phyloP scores from a whole-genome alignment of 2,113 vertebrate species.

The Silurus asotus region DNA sequence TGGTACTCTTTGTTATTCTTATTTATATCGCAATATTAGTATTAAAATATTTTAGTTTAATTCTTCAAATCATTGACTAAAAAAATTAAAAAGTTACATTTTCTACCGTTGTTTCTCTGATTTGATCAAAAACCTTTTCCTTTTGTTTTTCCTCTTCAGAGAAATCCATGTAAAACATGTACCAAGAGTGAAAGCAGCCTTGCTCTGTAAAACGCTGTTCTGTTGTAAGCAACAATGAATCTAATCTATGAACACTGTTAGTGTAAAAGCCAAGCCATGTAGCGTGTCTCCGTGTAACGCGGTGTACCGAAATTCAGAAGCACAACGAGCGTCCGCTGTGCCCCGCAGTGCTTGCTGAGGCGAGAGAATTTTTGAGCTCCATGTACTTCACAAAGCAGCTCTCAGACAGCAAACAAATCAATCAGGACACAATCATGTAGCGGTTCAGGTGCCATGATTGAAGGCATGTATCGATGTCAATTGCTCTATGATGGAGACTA shows the following conservation, averaged over 20 bases:
- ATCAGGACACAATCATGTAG: slow-evolving; percentile 40
- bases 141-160: not conserved
- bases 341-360: slow-evolving; percentile 49
- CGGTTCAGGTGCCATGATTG: not conserved
- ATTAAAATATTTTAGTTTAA: too few relatives aligned
- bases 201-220: not conserved
- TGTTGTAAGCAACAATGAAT: slow-evolving; percentile 23
- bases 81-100: too few relatives aligned
- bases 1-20: too few relatives aligned
- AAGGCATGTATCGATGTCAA: not conserved
- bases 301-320: not conserved
- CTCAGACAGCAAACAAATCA: slow-evolving; percentile 57
- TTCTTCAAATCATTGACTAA: too few relatives aligned
- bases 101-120: not conserved
- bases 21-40: too few relatives aligned
- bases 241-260: slow-evolving; percentile 15
- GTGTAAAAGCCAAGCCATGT: slow-evolving; percentile 10
- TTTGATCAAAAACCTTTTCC: not conserved
- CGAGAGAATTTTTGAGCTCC: slow-evolving; percentile 64
- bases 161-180: not conserved
- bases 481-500: not conserved
- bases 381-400: slow-evolving; percentile 49
- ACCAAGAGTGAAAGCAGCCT: not conserved
- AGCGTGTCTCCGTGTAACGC: not conserved
- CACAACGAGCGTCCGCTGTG: slow-evolving; percentile 17